Percentiles rank a stretch among this genome's conserved stretches.
phyloP scores from a whole-genome alignment of 2,797 vertebrate species.

The Chelon labrosus region DNA sequence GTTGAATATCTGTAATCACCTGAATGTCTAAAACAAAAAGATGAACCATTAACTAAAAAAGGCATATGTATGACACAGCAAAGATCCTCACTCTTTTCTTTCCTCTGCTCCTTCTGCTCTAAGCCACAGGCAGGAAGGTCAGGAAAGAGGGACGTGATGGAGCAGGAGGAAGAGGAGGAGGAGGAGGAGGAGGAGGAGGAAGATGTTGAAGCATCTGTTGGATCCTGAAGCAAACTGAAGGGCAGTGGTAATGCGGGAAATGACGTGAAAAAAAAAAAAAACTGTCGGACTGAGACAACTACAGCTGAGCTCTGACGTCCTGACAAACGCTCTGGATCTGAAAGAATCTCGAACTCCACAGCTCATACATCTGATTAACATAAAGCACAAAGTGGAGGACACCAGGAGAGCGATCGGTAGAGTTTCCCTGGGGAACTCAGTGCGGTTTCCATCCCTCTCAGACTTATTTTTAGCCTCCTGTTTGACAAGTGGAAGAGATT shows the following conservation, averaged over 20 bases:
- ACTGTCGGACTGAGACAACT: background rate
- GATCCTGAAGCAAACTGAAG: conserved; percentile 38
- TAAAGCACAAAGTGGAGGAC: background rate
- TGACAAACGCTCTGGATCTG: background rate
- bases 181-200: conserved; percentile 12
- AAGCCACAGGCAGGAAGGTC: conserved; percentile 39
- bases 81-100: background rate
- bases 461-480: conserved; percentile 16
- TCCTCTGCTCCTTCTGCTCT: conserved; percentile 31
- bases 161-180: background rate
- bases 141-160: conserved; percentile 15
- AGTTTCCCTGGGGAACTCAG: background rate
- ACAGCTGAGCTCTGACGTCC: conserved; percentile 31
- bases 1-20: no score
- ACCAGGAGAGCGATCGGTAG: background rate
- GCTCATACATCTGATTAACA: background rate
- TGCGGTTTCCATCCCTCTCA: background rate
- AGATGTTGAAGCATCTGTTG: conserved; percentile 46
- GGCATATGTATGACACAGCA: background rate
- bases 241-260: background rate
- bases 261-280: background rate
- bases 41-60: background rate
- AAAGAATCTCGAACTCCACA: background rate
- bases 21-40: no score
- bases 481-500: background rate